Conservation (phyloP, 2,888 invertebrate genomes). For the Frankliniella fusca region DNA sequence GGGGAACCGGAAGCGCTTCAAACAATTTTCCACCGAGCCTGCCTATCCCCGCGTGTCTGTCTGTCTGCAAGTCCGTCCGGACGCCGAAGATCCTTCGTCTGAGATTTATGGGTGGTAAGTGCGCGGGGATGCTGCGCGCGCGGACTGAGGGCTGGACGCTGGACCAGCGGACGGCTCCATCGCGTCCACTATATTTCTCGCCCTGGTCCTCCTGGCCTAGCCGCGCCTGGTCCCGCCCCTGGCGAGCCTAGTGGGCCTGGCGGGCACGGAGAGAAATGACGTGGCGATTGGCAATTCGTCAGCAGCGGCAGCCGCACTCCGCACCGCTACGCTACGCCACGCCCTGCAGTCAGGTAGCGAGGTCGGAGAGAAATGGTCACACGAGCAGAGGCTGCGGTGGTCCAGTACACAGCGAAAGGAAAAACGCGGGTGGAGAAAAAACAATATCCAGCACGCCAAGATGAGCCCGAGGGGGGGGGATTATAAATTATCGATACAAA, state of each 20-base stretch:
- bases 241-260: background rate
- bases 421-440: background rate
- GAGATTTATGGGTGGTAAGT: conserved; percentile 7
- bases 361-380: conserved; percentile 2
- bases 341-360: background rate
- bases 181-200: background rate
- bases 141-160: background rate
- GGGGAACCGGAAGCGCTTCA: background rate
- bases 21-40: background rate
- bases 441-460: too few species aligned
- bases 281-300: conserved; percentile 20
- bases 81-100: background rate
- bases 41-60: background rate
- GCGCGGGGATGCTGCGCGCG: background rate
- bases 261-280: conserved; percentile 18
- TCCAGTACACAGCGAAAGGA: background rate
- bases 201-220: background rate
- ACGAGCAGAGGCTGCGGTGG: background rate
- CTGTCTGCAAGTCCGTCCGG: too few species aligned
- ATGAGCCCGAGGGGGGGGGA: too few species aligned
- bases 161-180: background rate
- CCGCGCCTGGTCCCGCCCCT: background rate
- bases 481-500: too few species aligned
- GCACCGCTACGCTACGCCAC: background rate
- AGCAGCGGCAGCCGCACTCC: background rate